A percentile compares a stretch with the other conserved stretches of the same genome.
Conservation (phyloP, 2,113 vertebrate species). For the Boulengeromyrus knoepffleri region DNA sequence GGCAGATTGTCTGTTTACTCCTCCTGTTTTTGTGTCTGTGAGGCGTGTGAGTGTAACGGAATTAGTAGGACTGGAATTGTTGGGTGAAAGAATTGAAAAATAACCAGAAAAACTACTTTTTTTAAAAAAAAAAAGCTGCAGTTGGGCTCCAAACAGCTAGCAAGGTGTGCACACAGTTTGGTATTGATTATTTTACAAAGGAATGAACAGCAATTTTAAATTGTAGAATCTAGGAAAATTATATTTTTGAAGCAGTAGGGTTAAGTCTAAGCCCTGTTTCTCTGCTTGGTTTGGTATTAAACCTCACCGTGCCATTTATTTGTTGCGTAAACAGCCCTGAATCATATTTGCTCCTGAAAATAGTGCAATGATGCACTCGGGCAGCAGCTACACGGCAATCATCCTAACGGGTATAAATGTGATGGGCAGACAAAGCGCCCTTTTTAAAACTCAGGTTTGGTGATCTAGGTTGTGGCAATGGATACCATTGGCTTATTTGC, state of each 20-base stretch:
- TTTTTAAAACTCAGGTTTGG: neutral
- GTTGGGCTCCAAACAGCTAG: neutral
- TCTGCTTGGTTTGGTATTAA: neutral
- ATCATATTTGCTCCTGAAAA: neutral
- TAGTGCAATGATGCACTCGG: neutral
- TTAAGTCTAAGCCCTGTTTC: neutral
- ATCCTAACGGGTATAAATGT: neutral
- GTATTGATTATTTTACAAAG: neutral
- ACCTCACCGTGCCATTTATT: neutral
- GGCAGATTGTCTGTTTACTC: neutral
- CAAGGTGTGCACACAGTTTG: neutral
- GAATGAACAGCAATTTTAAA: neutral
- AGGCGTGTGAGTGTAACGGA: neutral
- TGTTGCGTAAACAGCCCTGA: neutral
- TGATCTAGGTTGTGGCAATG: neutral
- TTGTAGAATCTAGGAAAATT: neutral
- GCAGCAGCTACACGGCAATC: neutral
- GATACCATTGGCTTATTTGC: neutral
- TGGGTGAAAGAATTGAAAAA: neutral
- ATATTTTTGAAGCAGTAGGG: neutral
- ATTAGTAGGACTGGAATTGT: neutral
- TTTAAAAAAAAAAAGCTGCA: neutral
- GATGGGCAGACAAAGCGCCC: neutral
- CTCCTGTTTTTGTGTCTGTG: neutral
- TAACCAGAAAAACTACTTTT: neutral